phyloP scores from a whole-genome alignment of 2,888 invertebrate genomes.

The Magallana nippona region DNA sequence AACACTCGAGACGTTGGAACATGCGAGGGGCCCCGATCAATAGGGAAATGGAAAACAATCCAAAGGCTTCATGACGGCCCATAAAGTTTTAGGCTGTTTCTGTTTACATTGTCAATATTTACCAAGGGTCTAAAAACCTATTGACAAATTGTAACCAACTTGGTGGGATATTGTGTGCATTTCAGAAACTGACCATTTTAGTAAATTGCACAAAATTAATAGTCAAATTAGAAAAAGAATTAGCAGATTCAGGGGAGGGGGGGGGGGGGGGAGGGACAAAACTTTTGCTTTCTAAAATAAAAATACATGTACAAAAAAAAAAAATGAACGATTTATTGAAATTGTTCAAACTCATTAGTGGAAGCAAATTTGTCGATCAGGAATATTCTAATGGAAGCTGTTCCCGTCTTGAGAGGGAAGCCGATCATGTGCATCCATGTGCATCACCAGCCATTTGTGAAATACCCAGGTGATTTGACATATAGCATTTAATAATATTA shows the following conservation, averaged over 20 bases:
- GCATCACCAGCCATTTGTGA: constrained; percentile 23
- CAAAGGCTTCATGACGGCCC: constrained; percentile 44
- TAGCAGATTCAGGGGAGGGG: background rate
- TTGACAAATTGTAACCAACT: constrained; percentile 22
- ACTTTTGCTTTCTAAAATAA: too few species aligned
- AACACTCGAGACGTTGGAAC: constrained; percentile 48
- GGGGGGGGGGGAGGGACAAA: too few species aligned
- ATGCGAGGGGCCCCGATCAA: constrained; percentile 48
- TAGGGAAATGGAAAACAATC: constrained; percentile 48
- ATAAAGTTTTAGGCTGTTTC: constrained; percentile 45
- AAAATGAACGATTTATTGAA: constrained; percentile 21
- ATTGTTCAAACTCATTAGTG: constrained; percentile 27
- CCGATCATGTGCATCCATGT: constrained; percentile 10
- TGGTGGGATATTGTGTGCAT: constrained; percentile 3
- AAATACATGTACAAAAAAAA: too few species aligned
- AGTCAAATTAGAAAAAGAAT: background rate
- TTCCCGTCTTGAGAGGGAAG: background rate
- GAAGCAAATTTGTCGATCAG: constrained; percentile 19
- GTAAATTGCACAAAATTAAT: background rate
- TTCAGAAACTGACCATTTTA: constrained; percentile 6
- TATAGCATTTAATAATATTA: constrained; percentile 30
- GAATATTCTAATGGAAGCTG: constrained; percentile 20
- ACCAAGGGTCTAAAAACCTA: constrained; percentile 15
- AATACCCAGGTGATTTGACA: constrained; percentile 35
- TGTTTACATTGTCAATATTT: constrained; percentile 51